Percentiles rank a stretch among this genome's conserved stretches.
Conservation (phyloP, 2,888 invertebrate species). For the Ormyrus rosae region DNA sequence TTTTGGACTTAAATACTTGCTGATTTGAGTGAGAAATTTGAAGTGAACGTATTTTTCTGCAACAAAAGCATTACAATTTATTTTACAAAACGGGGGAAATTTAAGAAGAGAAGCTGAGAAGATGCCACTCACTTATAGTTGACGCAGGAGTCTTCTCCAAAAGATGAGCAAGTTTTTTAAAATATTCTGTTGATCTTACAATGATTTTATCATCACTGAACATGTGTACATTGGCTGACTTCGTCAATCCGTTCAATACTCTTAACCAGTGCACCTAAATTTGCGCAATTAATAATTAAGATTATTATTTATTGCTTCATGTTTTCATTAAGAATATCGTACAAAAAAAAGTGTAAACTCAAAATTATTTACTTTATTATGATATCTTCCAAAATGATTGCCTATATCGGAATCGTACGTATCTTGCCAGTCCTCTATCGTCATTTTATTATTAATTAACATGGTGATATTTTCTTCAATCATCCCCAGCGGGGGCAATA, state of each 20-base stretch:
- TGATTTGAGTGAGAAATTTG: conserved; percentile 50
- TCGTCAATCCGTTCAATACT: conserved; percentile 14
- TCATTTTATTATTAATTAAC: conserved; percentile 42
- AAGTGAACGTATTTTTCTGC: conserved; percentile 51
- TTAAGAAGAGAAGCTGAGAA: no score
- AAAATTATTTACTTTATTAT: conserved; percentile 30
- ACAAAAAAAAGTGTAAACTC: not conserved
- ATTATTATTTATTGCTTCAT: not conserved
- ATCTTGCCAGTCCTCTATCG: conserved; percentile 44
- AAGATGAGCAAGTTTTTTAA: conserved; percentile 36
- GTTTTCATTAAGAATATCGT: no score
- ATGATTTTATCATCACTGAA: conserved; percentile 17
- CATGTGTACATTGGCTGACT: conserved; percentile 20
- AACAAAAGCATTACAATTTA: not conserved
- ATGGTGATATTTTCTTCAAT: conserved; percentile 48
- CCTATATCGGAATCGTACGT: conserved; percentile 28
- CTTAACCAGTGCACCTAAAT: conserved; percentile 48
- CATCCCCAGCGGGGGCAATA: conserved; percentile 48
- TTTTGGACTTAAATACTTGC: conserved; percentile 49
- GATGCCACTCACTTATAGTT: conserved; percentile 29
- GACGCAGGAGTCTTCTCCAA: conserved; percentile 36
- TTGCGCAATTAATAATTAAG: not conserved
- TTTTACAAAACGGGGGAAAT: no score
- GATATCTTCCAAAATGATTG: not conserved
- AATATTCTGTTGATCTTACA: conserved; percentile 42